phyloP scores from a whole-genome alignment of 2,113 vertebrate genomes.

The Formicarius rufipectus region DNA sequence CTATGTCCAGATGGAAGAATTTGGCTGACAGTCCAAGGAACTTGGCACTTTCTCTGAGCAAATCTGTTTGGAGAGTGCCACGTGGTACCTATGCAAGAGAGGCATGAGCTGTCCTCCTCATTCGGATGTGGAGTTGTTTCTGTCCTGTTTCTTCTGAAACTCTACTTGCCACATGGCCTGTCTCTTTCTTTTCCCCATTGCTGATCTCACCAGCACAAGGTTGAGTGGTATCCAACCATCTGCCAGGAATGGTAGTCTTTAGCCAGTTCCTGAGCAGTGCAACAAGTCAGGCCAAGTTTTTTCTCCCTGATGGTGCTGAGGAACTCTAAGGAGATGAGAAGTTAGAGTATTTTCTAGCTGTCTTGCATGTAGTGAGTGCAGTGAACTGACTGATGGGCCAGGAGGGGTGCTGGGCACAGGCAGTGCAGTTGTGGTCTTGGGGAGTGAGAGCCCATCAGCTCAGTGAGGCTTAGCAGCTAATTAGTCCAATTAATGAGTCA shows the following conservation, averaged over 20 bases:
- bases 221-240: not conserved
- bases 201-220: not conserved
- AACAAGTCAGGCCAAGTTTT: not conserved
- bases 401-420: not conserved
- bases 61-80: not conserved
- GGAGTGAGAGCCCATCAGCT: not conserved
- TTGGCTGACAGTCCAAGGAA: conserved; percentile 4
- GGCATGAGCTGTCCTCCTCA: not conserved
- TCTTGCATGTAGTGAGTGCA: not conserved
- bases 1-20: conserved; percentile 36
- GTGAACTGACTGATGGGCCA: not conserved
- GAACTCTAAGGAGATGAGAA: not conserved
- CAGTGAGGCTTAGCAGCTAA: not conserved
- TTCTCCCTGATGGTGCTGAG: not conserved
- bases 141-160: not conserved
- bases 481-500: not conserved
- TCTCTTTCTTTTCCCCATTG: not conserved
- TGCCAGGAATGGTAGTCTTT: not conserved
- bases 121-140: not conserved
- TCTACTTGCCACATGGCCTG: not conserved
- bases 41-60: not conserved
- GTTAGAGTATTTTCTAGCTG: not conserved
- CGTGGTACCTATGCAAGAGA: not conserved
- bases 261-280: not conserved
- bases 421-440: not conserved